Base-by-base conservation (phyloP, 2,113 vertebrate genomes). In the Phalacrocorax aristotelis region DNA sequence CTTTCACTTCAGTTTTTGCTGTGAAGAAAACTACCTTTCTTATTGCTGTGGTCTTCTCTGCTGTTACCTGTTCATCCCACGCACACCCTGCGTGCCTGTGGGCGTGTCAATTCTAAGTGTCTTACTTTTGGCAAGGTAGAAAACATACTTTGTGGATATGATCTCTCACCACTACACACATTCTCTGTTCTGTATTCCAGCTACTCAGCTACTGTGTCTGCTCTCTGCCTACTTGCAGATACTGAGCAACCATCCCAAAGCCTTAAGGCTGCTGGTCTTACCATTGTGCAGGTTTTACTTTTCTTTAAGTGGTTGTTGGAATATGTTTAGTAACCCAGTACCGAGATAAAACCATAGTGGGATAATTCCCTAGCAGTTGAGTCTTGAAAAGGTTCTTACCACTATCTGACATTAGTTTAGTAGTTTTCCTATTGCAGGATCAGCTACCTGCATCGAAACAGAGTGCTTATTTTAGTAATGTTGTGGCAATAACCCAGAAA, bases 51-150 rank as follows among this genome's bases (percentile, higher is more conserved):
- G 25, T 51, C 23, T 46, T 4, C 40, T 75, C 46, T 54, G 64
- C 64, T 54, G 19, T 30, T 30, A 34, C 0, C 74, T 1, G 1
- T 58, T 75, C 40, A 40, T 32, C 62, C 42, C 7, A 1, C 3
- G 13, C 23, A 17, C 40, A 15, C 36, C 38, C 32, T 2, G 0
- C 1, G 2, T 80, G 27, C 30, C 15, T 46, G 9, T 10, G 11
- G 14, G 2, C 0, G 0, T 15, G 55, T 66, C 34, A 62, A 0
- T 61, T 54, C 38, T 4, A 29, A 46, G 26, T 18, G 22, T 38
- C 26, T 75, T 36, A 9, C 27, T 40, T 57, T 7, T 27, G 54
- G 69, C 51, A 82, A 84, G 55, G 49, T 18, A 49, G 64, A 29
- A 77, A 77, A 61, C 29, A 3, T 8, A 10, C 34, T 40, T 51